Percentiles rank a stretch among this genome's conserved stretches.
phyloP scores from a whole-genome alignment of 2,113 vertebrate species.

The Diglossa brunneiventris region DNA sequence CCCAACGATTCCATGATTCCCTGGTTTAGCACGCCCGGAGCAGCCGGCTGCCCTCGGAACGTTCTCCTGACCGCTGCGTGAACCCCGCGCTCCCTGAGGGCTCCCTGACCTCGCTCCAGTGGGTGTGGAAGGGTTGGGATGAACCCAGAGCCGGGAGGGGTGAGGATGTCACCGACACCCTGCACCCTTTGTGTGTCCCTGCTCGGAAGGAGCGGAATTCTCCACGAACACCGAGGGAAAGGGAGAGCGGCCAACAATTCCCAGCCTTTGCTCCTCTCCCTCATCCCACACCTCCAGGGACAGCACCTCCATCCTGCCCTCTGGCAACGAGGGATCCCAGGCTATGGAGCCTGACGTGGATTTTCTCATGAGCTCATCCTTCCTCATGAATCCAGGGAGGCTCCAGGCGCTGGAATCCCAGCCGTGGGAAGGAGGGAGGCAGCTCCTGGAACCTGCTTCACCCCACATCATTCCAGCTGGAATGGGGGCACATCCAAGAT shows the following conservation, averaged over 20 bases:
- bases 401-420: background rate
- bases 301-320: background rate
- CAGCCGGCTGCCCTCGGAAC: background rate
- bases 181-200: rapidly evolving
- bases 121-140: background rate
- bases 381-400: background rate
- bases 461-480: rapidly evolving
- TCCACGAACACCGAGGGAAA: rapidly evolving
- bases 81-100: background rate
- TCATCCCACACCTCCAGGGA: background rate
- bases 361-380: background rate
- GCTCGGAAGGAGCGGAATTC: background rate
- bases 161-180: background rate
- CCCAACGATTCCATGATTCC: rapidly evolving
- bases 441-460: background rate
- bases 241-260: background rate
- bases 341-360: rapidly evolving
- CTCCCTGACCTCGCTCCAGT: rapidly evolving
- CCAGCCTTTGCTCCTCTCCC: background rate
- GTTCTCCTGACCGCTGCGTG: background rate
- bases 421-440: background rate
- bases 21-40: rapidly evolving
- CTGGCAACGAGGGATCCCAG: background rate
- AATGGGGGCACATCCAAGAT: too few relatives aligned
- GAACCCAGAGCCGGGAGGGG: background rate